A percentile compares a stretch with the other conserved stretches of the same genome.
These are phyloP conservation scores for Caenorhabditis afra DNA, from an alignment of 2,888 invertebrate genomes.

Conservation along the genomic window DNA sequence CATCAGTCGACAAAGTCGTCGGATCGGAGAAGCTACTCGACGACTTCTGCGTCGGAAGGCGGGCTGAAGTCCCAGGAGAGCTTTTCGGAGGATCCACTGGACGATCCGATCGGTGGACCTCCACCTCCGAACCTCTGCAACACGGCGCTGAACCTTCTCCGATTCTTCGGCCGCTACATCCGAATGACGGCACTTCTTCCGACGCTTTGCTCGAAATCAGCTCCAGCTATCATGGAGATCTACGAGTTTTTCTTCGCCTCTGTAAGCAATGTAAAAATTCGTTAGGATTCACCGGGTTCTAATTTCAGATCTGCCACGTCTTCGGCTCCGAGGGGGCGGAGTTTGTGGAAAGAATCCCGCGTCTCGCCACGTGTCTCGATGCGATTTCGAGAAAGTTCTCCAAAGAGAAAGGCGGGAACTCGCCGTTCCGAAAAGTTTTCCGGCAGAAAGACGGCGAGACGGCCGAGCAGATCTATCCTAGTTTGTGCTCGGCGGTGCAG, in stretches of 20 bases:
- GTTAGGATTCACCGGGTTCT: too few species aligned
- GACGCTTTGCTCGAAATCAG: constrained; percentile 72
- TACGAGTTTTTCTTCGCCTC: constrained; percentile 76
- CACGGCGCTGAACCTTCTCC: constrained; percentile 75
- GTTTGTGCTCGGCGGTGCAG: constrained; percentile 65
- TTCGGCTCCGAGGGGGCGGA: constrained; percentile 60
- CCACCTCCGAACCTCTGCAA: constrained; percentile 78
- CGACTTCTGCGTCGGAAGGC: constrained; percentile 16
- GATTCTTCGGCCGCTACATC: constrained; percentile 77
- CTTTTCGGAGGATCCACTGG: constrained; percentile 34
- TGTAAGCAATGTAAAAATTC: constrained; percentile 54
- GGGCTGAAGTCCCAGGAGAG: constrained; percentile 26
- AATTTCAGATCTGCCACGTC: constrained; percentile 56
- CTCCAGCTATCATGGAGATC: constrained; percentile 74
- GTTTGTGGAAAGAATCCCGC: constrained; percentile 34
- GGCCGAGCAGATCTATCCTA: constrained; percentile 27
- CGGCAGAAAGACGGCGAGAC: constrained; percentile 4
- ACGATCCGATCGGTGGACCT: constrained; percentile 41
- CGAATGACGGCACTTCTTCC: constrained; percentile 78
- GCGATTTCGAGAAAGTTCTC: constrained; percentile 24
- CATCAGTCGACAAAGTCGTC: constrained; percentile 36
- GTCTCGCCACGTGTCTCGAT: constrained; percentile 47
- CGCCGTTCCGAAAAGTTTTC: constrained; percentile 36
- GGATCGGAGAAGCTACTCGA: constrained; percentile 24
- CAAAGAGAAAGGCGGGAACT: constrained; percentile 4